These are phyloP conservation scores for Montipora cactus DNA, from an alignment of 64 coral and sea anemone species.

Conservation along the genomic window DNA sequence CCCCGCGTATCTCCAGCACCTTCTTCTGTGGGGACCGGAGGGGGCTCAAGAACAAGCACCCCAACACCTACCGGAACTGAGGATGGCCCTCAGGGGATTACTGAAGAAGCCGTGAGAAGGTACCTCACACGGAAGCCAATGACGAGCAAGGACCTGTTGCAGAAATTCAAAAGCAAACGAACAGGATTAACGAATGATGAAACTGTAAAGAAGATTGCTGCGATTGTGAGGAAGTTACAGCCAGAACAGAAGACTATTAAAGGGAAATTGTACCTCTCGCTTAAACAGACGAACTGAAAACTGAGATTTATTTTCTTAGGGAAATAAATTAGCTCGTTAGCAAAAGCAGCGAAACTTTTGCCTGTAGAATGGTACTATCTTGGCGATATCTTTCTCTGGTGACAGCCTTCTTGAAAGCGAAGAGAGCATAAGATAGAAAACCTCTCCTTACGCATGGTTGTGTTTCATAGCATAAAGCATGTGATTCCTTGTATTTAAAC, in stretches of 20 bases:
- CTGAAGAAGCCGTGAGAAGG: constrained; percentile 93
- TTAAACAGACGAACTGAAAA: constrained; percentile 46
- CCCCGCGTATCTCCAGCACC: constrained; percentile 71
- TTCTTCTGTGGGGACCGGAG: constrained; percentile 51
- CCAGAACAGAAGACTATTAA: constrained; percentile 95
- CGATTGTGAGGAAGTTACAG: constrained; percentile 90
- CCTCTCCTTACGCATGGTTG: too few relatives aligned
- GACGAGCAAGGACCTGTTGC: constrained; percentile 97
- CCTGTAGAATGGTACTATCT: too few relatives aligned
- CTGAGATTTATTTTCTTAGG: neutral
- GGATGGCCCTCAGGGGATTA: constrained; percentile 89
- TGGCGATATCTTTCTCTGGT: too few relatives aligned
- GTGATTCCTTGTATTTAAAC: too few relatives aligned
- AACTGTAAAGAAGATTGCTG: constrained; percentile 90
- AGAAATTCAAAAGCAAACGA: constrained; percentile 94
- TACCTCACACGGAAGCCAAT: constrained; percentile 98
- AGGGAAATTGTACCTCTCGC: constrained; percentile 91
- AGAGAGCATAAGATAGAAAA: too few relatives aligned
- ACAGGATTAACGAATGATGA: constrained; percentile 95
- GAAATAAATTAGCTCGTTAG: neutral
- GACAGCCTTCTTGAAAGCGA: too few relatives aligned
- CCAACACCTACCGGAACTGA: constrained; percentile 67
- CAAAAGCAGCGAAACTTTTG: too few relatives aligned
- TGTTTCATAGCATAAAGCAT: too few relatives aligned
- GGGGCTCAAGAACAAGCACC: constrained; percentile 74